These are phyloP conservation scores for Amblyjoppa proteus DNA, from an alignment of 2,888 invertebrate genomes.

Conservation along the genomic window DNA sequence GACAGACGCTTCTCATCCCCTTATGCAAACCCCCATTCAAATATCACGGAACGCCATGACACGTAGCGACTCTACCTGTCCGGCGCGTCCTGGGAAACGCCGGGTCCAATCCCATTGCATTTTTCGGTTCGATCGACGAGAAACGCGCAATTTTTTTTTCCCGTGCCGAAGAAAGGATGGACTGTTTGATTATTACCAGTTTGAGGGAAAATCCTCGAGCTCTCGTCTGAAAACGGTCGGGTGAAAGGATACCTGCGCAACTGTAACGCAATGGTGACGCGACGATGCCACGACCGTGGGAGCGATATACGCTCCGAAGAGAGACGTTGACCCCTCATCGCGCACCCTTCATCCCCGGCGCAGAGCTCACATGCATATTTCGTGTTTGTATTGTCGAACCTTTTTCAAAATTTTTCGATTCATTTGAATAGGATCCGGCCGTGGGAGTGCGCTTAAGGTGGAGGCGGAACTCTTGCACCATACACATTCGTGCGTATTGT, in stretches of 20 bases:
- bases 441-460: slow-evolving; percentile 63
- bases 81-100: slow-evolving; percentile 67
- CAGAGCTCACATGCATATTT: slow-evolving; percentile 35
- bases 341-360: slow-evolving; percentile 29
- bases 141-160: slow-evolving; percentile 60
- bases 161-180: slow-evolving; percentile 53
- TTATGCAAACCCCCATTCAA: slow-evolving; percentile 81
- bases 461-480: slow-evolving; percentile 63
- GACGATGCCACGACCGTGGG: slow-evolving; percentile 72
- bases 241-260: slow-evolving; percentile 59
- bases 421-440: slow-evolving; percentile 65
- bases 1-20: slow-evolving; percentile 70
- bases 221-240: slow-evolving; percentile 22
- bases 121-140: slow-evolving; percentile 12
- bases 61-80: slow-evolving; percentile 72
- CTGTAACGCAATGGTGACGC: slow-evolving; percentile 47
- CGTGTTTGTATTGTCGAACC: slow-evolving; percentile 54
- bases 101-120: slow-evolving; percentile 42
- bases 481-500: slow-evolving; percentile 1
- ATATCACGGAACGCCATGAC: slow-evolving; percentile 70
- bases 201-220: slow-evolving; percentile 66
- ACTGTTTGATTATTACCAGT: slow-evolving; percentile 70
- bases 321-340: slow-evolving; percentile 21
- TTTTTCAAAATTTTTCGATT: slow-evolving; percentile 50
- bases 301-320: slow-evolving; percentile 57